Conservation (phyloP, 2,888 invertebrate species). For the Entomobrya multifasciata region DNA sequence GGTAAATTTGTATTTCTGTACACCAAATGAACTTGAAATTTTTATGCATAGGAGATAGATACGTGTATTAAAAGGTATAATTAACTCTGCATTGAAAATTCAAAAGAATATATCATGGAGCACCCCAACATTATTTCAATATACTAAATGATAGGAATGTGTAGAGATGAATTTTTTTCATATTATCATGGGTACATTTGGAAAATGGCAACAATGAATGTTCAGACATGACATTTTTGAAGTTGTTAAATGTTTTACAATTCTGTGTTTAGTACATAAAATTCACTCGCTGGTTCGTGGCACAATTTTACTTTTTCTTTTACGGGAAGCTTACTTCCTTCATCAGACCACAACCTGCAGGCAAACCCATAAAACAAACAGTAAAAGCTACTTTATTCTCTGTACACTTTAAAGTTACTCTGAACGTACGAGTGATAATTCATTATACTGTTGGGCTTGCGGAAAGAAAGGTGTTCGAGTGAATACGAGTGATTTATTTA, state of each 20-base stretch:
- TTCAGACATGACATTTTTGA: conserved; percentile 10
- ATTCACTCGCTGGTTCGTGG: conserved; percentile 1
- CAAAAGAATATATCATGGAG: background rate
- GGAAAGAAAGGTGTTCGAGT: background rate
- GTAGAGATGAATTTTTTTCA: too few relatives aligned
- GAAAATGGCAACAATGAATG: background rate
- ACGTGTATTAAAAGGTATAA: conserved; percentile 11
- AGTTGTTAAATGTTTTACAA: conserved; percentile 29
- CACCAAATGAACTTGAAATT: conserved; percentile 38
- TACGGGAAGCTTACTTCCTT: conserved; percentile 71
- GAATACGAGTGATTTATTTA: too few relatives aligned
- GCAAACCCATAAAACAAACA: conserved; percentile 70
- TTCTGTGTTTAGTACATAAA: background rate
- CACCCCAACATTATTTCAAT: too few relatives aligned
- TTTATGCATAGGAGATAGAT: conserved; percentile 11
- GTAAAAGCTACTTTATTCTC: background rate
- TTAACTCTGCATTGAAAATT: conserved; percentile 29
- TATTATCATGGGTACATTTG: background rate
- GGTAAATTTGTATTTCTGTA: background rate
- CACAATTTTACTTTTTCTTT: conserved; percentile 39
- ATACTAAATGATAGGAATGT: too few relatives aligned
- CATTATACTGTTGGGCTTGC: conserved; percentile 10
- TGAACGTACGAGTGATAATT: background rate
- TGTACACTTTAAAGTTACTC: conserved; percentile 6
- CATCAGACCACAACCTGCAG: conserved; percentile 68